Conservation (phyloP, 92 coral and sea anemone species). For the Ricordea florida region DNA sequence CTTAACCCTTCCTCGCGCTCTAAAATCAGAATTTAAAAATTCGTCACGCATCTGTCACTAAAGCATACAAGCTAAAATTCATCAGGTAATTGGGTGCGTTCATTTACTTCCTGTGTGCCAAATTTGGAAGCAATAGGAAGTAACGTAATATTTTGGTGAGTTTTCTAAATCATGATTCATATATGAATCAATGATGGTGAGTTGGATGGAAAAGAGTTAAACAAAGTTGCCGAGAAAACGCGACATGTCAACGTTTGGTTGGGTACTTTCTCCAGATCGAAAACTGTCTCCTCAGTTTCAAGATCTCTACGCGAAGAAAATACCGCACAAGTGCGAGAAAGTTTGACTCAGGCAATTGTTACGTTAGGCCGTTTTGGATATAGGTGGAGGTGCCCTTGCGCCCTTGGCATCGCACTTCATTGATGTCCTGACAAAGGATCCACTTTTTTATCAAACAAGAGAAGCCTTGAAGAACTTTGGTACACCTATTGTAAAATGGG, state of each 20-base stretch:
- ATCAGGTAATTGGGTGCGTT: too few species aligned
- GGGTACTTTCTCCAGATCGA: neutral
- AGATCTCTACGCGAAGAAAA: neutral
- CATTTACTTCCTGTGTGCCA: too few species aligned
- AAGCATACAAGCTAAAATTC: too few species aligned
- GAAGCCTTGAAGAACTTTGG: neutral
- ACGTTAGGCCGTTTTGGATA: constrained; percentile 3
- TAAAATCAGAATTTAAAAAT: too few species aligned
- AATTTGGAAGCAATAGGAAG: too few species aligned
- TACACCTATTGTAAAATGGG: neutral
- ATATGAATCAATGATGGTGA: too few species aligned
- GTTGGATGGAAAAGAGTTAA: too few species aligned
- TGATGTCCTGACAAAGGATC: neutral
- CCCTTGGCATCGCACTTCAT: neutral
- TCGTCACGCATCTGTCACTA: too few species aligned
- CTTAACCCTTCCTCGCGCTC: too few species aligned
- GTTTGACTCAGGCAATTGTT: neutral
- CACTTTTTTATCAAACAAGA: neutral
- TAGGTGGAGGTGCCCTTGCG: constrained; percentile 1
- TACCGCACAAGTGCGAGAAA: neutral
- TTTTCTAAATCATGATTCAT: too few species aligned
- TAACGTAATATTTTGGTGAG: too few species aligned
- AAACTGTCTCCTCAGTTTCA: neutral
- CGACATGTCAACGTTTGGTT: neutral
- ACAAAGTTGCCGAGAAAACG: neutral